Evolutionary conservation across 2,888 invertebrate genomes (phyloP), one percentile per base, ranked within the genome.

Genomic region (Orchesellides sinensis): DNA sequence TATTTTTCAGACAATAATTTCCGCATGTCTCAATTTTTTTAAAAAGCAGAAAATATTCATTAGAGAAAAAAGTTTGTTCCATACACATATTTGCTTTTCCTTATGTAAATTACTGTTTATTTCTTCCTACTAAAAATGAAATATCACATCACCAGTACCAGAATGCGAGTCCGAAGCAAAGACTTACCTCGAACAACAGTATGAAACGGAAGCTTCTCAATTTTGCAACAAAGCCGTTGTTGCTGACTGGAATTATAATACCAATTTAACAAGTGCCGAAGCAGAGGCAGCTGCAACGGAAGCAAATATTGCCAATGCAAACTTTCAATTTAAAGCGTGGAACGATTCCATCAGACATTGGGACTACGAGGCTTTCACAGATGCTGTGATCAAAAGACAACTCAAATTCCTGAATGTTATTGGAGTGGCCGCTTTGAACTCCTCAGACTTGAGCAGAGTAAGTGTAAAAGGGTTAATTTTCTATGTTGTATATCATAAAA

Each of bases 381-480:
- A 86, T 27, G 17, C 19, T 10, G 23, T 17, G 49, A 12, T 81
- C 32, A 92, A 93, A 86, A 90, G 95, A 47, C 95, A 95, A 90
- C 91, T 96, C 79, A 92, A 92, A 89, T 92, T 93, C 89, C 92
- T 96, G 14, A 92, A 94, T 0, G 92, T 93, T 66, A 92, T 92
- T 69, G 95, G 95, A 45, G 92, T 94, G 32, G 94, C 95, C 14
- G 94, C 95, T 0, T 90, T 96, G 61, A 91, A 93, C 0, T 94
- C 95, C 88, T 93, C 94, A 25, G 94, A 95, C 89, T 94, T 93
- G 88, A 92, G 93, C 82, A 94, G 95, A 92, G 95, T 95, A 89
- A 88, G 85, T 40, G 17, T 29, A 19, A 63, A n/a, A n/a, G n/a
- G n/a, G n/a, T n/a, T n/a, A n/a, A n/a, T n/a, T n/a, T n/a, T n/a